A percentile compares a stretch with the other conserved stretches of the same genome.
These are phyloP conservation scores for Ptychadena robeensis DNA, from an alignment of 2,797 vertebrate species.

Conservation along the genomic window DNA sequence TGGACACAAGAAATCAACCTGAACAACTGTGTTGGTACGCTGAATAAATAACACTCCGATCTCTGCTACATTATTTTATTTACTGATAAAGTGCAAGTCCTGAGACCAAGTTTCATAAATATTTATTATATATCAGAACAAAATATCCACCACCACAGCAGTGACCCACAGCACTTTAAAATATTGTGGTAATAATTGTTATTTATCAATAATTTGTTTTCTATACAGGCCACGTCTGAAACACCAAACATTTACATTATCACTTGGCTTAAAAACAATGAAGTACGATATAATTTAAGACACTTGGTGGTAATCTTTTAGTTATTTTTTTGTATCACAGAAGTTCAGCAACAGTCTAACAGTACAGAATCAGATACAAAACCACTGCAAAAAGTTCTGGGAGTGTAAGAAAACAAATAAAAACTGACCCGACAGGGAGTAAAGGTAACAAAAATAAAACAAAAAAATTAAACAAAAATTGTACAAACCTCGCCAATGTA, in stretches of 20 bases:
- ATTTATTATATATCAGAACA: conserved; percentile 90
- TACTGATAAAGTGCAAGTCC: neutral
- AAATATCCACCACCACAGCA: conserved; percentile 84
- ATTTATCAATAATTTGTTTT: conserved; percentile 54
- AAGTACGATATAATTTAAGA: conserved; percentile 90
- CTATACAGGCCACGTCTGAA: conserved; percentile 88
- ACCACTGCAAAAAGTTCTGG: conserved; percentile 71
- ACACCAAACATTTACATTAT: conserved; percentile 87
- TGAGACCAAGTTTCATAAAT: conserved; percentile 82
- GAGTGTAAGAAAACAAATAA: conserved; percentile 49
- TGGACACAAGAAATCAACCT: too few species aligned
- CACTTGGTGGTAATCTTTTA: conserved; percentile 87
- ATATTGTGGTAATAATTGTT: conserved; percentile 65
- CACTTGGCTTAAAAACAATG: conserved; percentile 91
- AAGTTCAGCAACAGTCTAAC: conserved; percentile 85
- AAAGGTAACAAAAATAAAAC: neutral
- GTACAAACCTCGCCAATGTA: conserved; percentile 68
- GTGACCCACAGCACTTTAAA: conserved; percentile 85
- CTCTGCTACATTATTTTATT: neutral
- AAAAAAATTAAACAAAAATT: conserved; percentile 67
- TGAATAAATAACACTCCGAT: neutral
- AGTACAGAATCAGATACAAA: conserved; percentile 84
- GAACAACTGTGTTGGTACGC: too few species aligned
- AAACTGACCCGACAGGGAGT: conserved; percentile 48
- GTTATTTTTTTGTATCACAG: conserved; percentile 84